phyloP scores from a whole-genome alignment of 2,888 invertebrate species.

The Pseudoips prasinana region DNA sequence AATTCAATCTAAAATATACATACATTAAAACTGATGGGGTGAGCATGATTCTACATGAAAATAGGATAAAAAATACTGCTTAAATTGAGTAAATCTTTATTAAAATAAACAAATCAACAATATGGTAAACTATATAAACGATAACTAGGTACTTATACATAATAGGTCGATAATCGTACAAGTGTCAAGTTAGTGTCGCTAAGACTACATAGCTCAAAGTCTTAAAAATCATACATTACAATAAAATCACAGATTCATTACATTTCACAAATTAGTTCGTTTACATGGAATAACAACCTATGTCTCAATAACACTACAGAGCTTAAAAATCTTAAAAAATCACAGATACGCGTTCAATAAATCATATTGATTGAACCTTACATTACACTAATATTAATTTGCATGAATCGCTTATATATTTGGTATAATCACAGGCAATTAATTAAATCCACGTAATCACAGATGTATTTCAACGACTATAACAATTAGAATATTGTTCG shows the following conservation, averaged over 20 bases:
- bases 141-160: conserved; percentile 11
- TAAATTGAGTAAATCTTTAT: conserved; percentile 8
- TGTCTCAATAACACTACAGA: conserved; percentile 8
- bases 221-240: conserved; percentile 14
- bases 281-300: conserved; percentile 8
- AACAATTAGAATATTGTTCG: conserved; percentile 11
- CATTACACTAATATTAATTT: conserved; percentile 12
- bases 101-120: conserved; percentile 10
- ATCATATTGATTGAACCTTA: conserved; percentile 13
- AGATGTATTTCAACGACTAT: conserved; percentile 10
- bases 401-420: conserved; percentile 10
- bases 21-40: conserved; percentile 4
- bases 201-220: conserved; percentile 15
- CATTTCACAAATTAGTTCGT: conserved; percentile 7
- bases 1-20: conserved; percentile 7
- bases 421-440: conserved; percentile 11
- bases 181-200: conserved; percentile 11
- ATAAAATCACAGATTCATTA: conserved; percentile 13
- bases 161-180: conserved; percentile 11
- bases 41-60: conserved; percentile 6
- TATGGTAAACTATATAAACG: conserved; percentile 11
- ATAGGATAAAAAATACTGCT: conserved; percentile 6
- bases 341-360: conserved; percentile 10
- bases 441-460: conserved; percentile 10
- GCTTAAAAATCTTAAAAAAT: conserved; percentile 10